Base-by-base conservation (phyloP, 2,888 invertebrate genomes). In the Philaethria dido region DNA sequence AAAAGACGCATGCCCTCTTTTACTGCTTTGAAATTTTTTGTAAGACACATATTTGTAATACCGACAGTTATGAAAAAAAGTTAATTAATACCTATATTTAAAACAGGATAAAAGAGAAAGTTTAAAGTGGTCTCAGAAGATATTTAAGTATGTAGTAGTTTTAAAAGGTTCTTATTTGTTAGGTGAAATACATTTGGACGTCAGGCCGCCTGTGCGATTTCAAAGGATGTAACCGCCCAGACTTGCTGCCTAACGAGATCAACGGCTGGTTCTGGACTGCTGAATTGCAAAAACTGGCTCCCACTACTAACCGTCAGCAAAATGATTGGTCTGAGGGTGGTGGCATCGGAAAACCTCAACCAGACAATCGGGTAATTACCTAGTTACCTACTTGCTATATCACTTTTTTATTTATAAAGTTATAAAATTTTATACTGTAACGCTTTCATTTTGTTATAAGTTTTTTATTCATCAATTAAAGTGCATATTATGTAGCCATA, bases 241-340 rank as follows among this genome's bases (percentile, higher is more conserved):
- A 98, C 84, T 93, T 98, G 75, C 95, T 97, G 76, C 98, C 98
- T 42, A 93, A 95, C 72, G 94, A 94, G 64, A 87, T 97, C 72
- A 97, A 97, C 81, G 98, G 98, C 45, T 98, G 98, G 98, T 98
- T 98, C 94, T 98, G 97, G 97, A 97, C 97, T 22, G 97, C 96
- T 44, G 97, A 95, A 77, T 94, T 96, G 63, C 97, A 96, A 88
- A 97, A 97, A 86, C 88, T 98, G 77, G 96, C 97, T 0, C 96
- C 97, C 57, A 96, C 97, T 64, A 96, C 94, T 66, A 95, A 97
- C 89, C 94, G 97, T 62, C 94, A 94, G 63, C 97, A 97, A 82
- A 97, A 96, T 85, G 97, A 97, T 88, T 97, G 97, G 97, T 97
- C 97, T 44, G 95, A 96, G 82, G 95, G 93, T 73, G 98, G 98